These are phyloP conservation scores for Oryzias woworae DNA, from an alignment of 2,113 vertebrate species.

Conservation along the genomic window DNA sequence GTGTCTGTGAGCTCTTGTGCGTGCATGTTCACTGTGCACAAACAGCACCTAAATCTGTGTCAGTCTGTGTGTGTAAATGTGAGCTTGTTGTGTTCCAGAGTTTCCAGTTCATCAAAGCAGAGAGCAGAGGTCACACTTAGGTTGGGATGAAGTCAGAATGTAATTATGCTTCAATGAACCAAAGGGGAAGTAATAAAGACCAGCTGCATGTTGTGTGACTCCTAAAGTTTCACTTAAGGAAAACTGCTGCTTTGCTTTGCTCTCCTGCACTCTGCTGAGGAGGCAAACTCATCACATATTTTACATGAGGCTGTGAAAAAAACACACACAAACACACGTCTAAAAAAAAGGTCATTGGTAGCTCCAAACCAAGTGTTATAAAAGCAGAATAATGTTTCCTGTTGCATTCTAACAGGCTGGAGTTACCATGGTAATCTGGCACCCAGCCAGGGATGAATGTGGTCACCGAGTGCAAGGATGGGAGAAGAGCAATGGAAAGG, in stretches of 20 bases:
- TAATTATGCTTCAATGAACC: conserved; percentile 84
- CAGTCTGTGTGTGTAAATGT: conserved; percentile 19
- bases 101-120: conserved; percentile 72
- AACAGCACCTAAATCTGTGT: conserved; percentile 6
- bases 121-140: conserved; percentile 80
- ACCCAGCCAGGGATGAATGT: conserved; percentile 62
- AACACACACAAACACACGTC: conserved; percentile 17
- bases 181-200: conserved; percentile 83
- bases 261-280: conserved; percentile 46
- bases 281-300: conserved; percentile 49
- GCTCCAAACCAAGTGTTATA: conserved; percentile 70
- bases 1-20: conserved; percentile 1
- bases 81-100: conserved; percentile 15
- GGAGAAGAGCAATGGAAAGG: conserved; percentile 64
- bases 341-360: conserved; percentile 55
- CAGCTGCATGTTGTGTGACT: conserved; percentile 79
- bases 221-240: conserved; percentile 76
- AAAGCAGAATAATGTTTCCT: conserved; percentile 68
- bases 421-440: conserved; percentile 74
- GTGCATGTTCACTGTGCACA: conserved; percentile 24
- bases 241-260: conserved; percentile 59
- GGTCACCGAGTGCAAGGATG: conserved; percentile 71
- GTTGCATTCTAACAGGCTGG: conserved; percentile 61
- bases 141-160: conserved; percentile 85
- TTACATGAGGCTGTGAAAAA: conserved; percentile 51